Evolutionary conservation across 1,140 invertebrate species (phyloP), one percentile per base, ranked within the genome.

Genomic region (Ceratina calcarata): DNA sequence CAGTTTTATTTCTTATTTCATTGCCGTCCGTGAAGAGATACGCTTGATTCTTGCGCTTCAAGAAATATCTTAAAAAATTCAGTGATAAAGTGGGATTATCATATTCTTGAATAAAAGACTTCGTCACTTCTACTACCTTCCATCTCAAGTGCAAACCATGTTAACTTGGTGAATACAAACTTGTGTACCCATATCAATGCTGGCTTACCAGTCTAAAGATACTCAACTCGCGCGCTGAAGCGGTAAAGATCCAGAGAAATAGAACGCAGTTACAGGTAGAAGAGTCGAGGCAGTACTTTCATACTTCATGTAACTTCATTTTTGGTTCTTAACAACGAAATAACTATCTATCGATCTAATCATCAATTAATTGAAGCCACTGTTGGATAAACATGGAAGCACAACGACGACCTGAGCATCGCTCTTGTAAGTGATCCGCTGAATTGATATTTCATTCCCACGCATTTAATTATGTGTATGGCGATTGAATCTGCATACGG

Each of bases 381-480:
- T 18, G 18, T 0, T 7, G 18, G 4, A 53, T 51, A 20, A 79
- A 74, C 16, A 78, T 74, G 82, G 82, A 74, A 57, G 27, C 67
- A 6, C 69, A 69, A 45, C 82, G 80, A 0, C 69, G 80, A 78
- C 15, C 64, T 37, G 80, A 82, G 20, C 20, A n/a, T 13, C 53
- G 60, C 45, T 55, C 27, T 45, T 61, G 80, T 84, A 73, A 84
- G 82, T 84, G 53, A 55, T 69, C 49, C 15, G 51, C 22, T 13
- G 24, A 27, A 32, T 24, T 27, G 10, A 45, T 27, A 15, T 61
- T 68, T 15, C 22, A 45, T 49, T 49, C 24, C 32, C 7, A 4
- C 20, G 18, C 20, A 4, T 45, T 51, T 67, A 1, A 10, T 67
- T 67, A 13, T n/a, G 22, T 60, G 7, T 1, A 2, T 24, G 16